phyloP scores from a whole-genome alignment of 2,113 vertebrate genomes.

The Pterocles orientalis region DNA sequence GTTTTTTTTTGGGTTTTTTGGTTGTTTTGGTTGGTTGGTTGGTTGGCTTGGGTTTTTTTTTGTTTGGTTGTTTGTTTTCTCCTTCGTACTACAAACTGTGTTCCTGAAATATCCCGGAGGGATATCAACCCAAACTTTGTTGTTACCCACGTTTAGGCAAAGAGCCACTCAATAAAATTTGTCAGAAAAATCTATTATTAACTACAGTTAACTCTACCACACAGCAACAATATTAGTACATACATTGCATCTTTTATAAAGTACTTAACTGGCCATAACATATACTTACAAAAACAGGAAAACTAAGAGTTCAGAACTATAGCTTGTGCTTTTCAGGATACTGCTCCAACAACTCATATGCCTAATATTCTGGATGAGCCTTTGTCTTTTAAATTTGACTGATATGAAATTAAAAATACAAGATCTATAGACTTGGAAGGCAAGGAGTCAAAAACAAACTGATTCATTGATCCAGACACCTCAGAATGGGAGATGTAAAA shows the following conservation, averaged over 20 bases:
- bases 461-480: not conserved
- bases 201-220: not conserved
- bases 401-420: not conserved
- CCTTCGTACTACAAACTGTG: not conserved
- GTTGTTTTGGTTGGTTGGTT: not conserved
- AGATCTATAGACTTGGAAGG: not conserved
- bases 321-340: not conserved
- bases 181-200: not conserved
- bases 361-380: not conserved
- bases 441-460: not conserved
- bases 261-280: not conserved
- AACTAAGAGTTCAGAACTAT: not conserved
- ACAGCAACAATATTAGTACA: not conserved
- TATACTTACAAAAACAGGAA: not conserved
- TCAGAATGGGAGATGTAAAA: not conserved
- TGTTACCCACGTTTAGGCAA: not conserved
- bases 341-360: not conserved
- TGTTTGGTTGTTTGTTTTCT: no score
- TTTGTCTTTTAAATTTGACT: not conserved
- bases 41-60: not conserved
- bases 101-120: not conserved
- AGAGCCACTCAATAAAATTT: not conserved
- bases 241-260: not conserved
- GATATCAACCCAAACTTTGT: not conserved
- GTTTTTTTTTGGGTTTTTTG: not conserved